Evolutionary conservation across 2,797 vertebrate species (phyloP).

Genomic region (Poecilia velifera): DNA sequence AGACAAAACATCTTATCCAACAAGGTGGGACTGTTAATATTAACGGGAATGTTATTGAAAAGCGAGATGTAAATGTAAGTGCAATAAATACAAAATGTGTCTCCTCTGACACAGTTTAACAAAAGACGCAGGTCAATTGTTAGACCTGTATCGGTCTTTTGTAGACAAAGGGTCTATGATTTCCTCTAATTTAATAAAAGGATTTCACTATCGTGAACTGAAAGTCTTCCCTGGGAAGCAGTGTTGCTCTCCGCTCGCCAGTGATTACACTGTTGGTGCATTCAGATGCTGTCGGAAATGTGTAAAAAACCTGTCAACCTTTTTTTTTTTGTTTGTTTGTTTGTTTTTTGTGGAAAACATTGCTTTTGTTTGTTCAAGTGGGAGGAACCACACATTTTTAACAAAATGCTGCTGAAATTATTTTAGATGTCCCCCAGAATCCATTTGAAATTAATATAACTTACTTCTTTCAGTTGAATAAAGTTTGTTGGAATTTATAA

Average conservation of each 20-base stretch:
- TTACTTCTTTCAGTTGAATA: background rate
- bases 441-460: background rate
- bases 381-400: background rate
- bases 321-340: no score
- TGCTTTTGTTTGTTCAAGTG: no score
- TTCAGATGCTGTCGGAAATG: conserved; percentile 31
- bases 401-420: no score
- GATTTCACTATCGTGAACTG: conserved; percentile 6
- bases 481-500: background rate
- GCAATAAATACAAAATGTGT: background rate
- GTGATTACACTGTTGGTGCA: conserved; percentile 42
- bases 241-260: conserved; percentile 8
- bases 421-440: background rate
- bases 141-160: no score
- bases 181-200: conserved; percentile 17
- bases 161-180: background rate
- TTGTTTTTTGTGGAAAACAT: background rate
- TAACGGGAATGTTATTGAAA: background rate
- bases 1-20: background rate
- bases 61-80: background rate
- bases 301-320: background rate
- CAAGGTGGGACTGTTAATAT: background rate
- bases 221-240: conserved; percentile 19
- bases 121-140: background rate
- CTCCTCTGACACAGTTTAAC: background rate